Percentiles rank a stretch among this genome's conserved stretches.
Evolutionary conservation across 53 echinoderm and acorn worm genomes (phyloP).

Genomic region (Henricia sp.): DNA sequence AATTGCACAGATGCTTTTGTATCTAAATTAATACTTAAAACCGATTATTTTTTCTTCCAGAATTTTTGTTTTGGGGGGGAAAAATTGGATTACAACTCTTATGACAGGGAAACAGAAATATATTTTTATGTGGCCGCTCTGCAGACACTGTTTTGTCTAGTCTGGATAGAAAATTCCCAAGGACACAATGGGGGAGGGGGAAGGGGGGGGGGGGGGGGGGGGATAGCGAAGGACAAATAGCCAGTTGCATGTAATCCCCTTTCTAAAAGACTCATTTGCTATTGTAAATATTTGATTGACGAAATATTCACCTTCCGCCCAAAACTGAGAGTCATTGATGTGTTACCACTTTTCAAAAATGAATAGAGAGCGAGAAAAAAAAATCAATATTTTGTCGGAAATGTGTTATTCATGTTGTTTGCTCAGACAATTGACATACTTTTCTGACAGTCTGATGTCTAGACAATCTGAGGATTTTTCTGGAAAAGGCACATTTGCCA

Average conservation of each 20-base stretch:
- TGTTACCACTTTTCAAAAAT: background rate
- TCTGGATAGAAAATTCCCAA: background rate
- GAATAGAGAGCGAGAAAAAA: background rate
- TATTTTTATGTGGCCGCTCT: conserved; percentile 21
- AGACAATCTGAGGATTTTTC: too few relatives aligned
- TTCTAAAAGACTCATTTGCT: conserved; percentile 18
- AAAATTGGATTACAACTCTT: too few relatives aligned
- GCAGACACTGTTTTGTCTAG: conserved; percentile 59
- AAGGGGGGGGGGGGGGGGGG: too few relatives aligned
- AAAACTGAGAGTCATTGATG: background rate
- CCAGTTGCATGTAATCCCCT: background rate
- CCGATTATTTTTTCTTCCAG: background rate
- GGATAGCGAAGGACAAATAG: background rate
- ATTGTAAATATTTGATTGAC: conserved; percentile 59
- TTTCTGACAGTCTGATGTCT: too few relatives aligned
- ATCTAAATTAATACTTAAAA: too few relatives aligned
- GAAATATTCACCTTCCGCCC: background rate
- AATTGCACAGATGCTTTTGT: too few relatives aligned
- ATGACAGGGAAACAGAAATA: conserved; percentile 7
- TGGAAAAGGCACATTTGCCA: too few relatives aligned
- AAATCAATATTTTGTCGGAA: background rate
- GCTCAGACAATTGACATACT: background rate
- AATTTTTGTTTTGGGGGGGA: background rate
- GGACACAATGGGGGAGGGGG: background rate
- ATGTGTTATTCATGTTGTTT: conserved; percentile 1